Evolutionary conservation across 2,113 vertebrate species (phyloP).

Genomic region (Colossoma macropomum): DNA sequence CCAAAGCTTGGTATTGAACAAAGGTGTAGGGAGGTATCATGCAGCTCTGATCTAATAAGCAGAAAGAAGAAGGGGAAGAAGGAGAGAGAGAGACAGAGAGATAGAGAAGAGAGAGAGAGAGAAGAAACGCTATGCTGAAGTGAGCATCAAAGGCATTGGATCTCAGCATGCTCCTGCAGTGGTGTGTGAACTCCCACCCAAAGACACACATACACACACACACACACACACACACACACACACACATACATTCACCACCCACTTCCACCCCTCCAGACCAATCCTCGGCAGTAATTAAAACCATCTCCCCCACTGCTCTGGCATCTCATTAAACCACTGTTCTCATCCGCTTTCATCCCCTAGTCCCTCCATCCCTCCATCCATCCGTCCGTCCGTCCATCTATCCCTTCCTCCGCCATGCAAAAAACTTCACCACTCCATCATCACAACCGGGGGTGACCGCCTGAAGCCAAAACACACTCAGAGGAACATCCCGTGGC

Average conservation of each 20-base stretch:
- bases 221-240: conserved; percentile 26
- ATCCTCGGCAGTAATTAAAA: conserved; percentile 97
- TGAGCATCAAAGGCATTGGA: conserved; percentile 93
- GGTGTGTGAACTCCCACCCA: conserved; percentile 94
- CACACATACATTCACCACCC: too few relatives aligned
- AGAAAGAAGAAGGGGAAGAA: conserved; percentile 55
- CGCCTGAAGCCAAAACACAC: conserved; percentile 56
- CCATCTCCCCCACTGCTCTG: conserved; percentile 90
- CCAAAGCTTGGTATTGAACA: conserved; percentile 66
- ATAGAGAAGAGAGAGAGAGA: conserved; percentile 11
- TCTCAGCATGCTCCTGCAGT: conserved; percentile 94
- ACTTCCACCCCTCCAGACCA: conserved; percentile 73
- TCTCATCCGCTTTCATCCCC: conserved; percentile 74
- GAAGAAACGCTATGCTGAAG: conserved; percentile 73
- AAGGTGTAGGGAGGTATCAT: conserved; percentile 75
- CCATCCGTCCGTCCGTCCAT: neutral
- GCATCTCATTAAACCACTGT: conserved; percentile 95
- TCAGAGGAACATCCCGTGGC: conserved; percentile 52
- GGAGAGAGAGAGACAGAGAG: neutral
- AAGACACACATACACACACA: conserved; percentile 64
- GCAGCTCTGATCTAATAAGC: conserved; percentile 83
- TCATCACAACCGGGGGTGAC: conserved; percentile 61
- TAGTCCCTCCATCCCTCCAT: neutral
- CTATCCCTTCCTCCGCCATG: neutral
- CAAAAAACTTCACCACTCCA: conserved; percentile 74